Percentiles rank a stretch among this genome's conserved stretches.
Evolutionary conservation across 2,113 vertebrate genomes (phyloP).

Genomic region (Vimba vimba): DNA sequence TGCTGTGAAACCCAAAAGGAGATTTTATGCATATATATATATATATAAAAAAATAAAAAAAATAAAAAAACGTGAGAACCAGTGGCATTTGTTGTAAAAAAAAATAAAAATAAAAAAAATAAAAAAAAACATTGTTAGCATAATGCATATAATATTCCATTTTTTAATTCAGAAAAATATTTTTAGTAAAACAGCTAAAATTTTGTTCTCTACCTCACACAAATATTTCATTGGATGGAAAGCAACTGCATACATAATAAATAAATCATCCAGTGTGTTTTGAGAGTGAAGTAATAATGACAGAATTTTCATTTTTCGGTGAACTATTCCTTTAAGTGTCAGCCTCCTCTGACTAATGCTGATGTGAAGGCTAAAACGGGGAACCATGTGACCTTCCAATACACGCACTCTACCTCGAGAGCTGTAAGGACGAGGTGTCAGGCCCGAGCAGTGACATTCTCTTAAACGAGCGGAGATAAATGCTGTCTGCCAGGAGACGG

Average conservation of each 20-base stretch:
- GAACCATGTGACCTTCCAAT: slow-evolving; percentile 40
- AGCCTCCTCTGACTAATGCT: slow-evolving; percentile 25
- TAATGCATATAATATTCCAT: background rate
- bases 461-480: slow-evolving; percentile 70
- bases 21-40: background rate
- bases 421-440: slow-evolving; percentile 1
- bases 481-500: slow-evolving; percentile 65
- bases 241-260: background rate
- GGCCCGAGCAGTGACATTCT: slow-evolving; percentile 24
- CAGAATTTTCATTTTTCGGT: slow-evolving; percentile 4
- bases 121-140: background rate
- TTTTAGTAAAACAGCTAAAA: background rate
- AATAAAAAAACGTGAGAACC: background rate
- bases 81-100: background rate
- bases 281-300: background rate
- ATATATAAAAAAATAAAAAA: background rate
- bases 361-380: slow-evolving; percentile 39
- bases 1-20: background rate
- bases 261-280: background rate
- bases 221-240: background rate
- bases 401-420: background rate
- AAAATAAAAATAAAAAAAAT: no score
- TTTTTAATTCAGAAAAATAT: background rate
- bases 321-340: slow-evolving; percentile 9
- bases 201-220: background rate